Base-by-base conservation (phyloP, 2,797 vertebrate species). In the Notolabrus celidotus region DNA sequence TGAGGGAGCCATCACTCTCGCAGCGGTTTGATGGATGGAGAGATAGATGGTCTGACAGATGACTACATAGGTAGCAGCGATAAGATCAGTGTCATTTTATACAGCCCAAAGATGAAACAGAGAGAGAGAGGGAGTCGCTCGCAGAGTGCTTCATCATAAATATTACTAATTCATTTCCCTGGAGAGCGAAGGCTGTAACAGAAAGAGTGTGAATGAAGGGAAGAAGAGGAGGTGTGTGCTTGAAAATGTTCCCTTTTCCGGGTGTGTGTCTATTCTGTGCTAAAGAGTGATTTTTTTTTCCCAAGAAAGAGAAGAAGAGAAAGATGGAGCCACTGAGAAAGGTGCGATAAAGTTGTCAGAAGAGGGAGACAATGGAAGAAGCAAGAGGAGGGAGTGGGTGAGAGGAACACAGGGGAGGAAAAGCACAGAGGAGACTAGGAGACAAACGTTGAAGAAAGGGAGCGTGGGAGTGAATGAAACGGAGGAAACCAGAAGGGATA, bases 81-180 rank as follows among this genome's bases (percentile, higher is more conserved):
- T 92, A 92, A 84, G 83, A 94, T 93, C 92, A 89, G 86, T 89
- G 90, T 93, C 88, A 91, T 88, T 92, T 91, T 90, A 88, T 90
- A 84, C 77, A 54, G 80, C 22, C 6, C 82, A 59, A 83, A 92
- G 85, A 92, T 88, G 88, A 92, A 85, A 90, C 76, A 77, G 72
- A 82, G 71, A 72, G 72, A 55, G 62, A 77, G 76, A 69, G 64
- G 71, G 68, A 79, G 82, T 29, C 71, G 71, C 65, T 67, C 20
- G 3, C 22, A 67, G 61, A 79, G 47, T 62, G 61, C 80, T 86
- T 82, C 83, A 82, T 92, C 89, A 88, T 94, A 93, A 93, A 94
- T 94, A 92, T 93, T 85, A 90, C 85, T 91, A 86, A 93, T 92
- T 91, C 80, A 93, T 92, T 90, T 90, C 89, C 85, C 85, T 14